A percentile compares a stretch with the other conserved stretches of the same genome.
These are phyloP conservation scores for Ctenoplectra terminalis DNA, from an alignment of 1,140 invertebrate genomes.

Conservation along the genomic window DNA sequence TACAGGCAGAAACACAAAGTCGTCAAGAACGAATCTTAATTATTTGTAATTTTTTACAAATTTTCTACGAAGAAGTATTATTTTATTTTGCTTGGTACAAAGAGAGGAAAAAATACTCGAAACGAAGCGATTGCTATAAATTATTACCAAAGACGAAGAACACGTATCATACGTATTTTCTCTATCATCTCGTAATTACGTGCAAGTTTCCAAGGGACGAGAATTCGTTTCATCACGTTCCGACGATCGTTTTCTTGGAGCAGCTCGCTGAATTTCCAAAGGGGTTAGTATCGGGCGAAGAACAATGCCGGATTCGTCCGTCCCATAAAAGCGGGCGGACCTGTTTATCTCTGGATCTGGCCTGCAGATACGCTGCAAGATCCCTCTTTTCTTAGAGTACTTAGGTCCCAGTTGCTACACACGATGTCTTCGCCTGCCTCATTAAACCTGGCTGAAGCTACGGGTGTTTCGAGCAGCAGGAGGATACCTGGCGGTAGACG, in stretches of 20 bases:
- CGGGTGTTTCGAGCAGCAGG: neutral
- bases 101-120: too few relatives aligned
- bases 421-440: constrained; percentile 50
- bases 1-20: too few relatives aligned
- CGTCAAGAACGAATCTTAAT: too few relatives aligned
- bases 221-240: neutral
- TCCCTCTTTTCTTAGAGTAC: constrained; percentile 39
- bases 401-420: constrained; percentile 57
- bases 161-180: too few relatives aligned
- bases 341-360: constrained; percentile 51
- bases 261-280: neutral
- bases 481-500: constrained; percentile 23
- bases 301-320: constrained; percentile 1
- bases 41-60: neutral
- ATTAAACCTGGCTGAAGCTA: constrained; percentile 57
- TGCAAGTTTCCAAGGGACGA: neutral
- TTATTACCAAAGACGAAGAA: too few relatives aligned
- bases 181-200: neutral
- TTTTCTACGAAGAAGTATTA: too few relatives aligned
- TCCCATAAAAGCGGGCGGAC: neutral
- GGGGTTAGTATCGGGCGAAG: neutral
- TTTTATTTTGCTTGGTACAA: too few relatives aligned
- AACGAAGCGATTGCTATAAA: too few relatives aligned
- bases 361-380: constrained; percentile 44
- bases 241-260: neutral